phyloP scores from a whole-genome alignment of 2,888 invertebrate species.

The Platypus cylindrus region DNA sequence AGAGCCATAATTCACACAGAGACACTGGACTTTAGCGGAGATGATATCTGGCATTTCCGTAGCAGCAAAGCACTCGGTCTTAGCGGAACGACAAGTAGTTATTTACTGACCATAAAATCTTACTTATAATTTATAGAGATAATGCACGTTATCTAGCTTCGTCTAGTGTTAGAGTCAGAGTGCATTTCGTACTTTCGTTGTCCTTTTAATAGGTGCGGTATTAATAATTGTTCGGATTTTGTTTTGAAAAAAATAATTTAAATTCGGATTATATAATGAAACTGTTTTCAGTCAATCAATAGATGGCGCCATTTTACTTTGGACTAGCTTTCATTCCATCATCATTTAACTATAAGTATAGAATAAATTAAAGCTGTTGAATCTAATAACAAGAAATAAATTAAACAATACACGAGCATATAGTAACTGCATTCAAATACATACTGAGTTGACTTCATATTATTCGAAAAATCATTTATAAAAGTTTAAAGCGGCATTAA shows the following conservation, averaged over 20 bases:
- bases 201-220: slow-evolving; percentile 4
- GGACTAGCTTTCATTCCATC: no score
- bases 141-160: slow-evolving; percentile 24
- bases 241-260: no score
- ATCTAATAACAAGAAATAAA: no score
- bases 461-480: slow-evolving; percentile 25
- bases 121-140: slow-evolving; percentile 32
- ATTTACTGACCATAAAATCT: slow-evolving; percentile 31
- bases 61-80: slow-evolving; percentile 20
- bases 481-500: slow-evolving; percentile 25
- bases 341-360: no score
- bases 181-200: slow-evolving; percentile 9
- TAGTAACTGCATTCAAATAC: slow-evolving; percentile 6
- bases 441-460: slow-evolving; percentile 8
- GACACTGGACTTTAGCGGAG: slow-evolving; percentile 33
- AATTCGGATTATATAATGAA: no score
- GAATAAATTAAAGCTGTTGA: no score
- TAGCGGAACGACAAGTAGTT: slow-evolving; percentile 23
- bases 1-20: slow-evolving; percentile 31
- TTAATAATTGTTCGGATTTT: not conserved
- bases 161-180: no score
- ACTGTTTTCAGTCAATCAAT: no score
- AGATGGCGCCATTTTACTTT: no score
- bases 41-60: slow-evolving; percentile 31
- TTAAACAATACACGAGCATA: no score